These are phyloP conservation scores for Apis cerana DNA, from an alignment of 1,140 invertebrate species.

Conservation along the genomic window DNA sequence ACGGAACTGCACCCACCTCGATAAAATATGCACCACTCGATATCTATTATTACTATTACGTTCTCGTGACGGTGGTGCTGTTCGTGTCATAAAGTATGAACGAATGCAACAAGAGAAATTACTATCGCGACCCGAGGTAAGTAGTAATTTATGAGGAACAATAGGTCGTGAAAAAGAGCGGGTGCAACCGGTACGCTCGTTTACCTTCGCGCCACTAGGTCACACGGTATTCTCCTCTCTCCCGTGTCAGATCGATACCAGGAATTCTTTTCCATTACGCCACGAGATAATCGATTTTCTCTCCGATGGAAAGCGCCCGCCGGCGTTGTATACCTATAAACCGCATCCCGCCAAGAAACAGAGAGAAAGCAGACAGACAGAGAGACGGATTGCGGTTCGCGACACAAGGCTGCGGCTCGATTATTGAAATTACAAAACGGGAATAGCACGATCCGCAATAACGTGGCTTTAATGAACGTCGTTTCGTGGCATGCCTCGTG, in stretches of 20 bases:
- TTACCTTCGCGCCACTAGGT: conserved; percentile 57
- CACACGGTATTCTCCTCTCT: conserved; percentile 29
- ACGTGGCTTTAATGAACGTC: conserved; percentile 20
- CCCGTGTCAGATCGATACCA: conserved; percentile 41
- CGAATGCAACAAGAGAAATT: conserved; percentile 17
- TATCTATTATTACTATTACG: conserved; percentile 25
- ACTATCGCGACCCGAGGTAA: not conserved
- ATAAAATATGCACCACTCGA: conserved; percentile 22
- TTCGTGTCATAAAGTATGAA: conserved; percentile 4
- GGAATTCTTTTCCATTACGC: conserved; percentile 58
- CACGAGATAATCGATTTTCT: conserved; percentile 55
- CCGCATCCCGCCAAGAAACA: conserved; percentile 3
- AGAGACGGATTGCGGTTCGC: not conserved
- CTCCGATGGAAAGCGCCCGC: not conserved
- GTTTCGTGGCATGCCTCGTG: conserved; percentile 5
- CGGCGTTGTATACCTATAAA: conserved; percentile 18
- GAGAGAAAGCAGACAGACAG: not conserved
- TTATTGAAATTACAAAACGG: conserved; percentile 55
- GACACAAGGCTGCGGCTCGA: conserved; percentile 47
- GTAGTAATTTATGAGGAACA: conserved; percentile 29
- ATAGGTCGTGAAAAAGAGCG: conserved; percentile 38
- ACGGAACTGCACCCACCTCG: no score
- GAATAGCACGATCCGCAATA: conserved; percentile 42
- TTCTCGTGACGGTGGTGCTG: conserved; percentile 12
- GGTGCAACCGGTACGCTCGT: conserved; percentile 10